Conservation (phyloP, 2,113 vertebrate species). For the Brachirus orientalis region DNA sequence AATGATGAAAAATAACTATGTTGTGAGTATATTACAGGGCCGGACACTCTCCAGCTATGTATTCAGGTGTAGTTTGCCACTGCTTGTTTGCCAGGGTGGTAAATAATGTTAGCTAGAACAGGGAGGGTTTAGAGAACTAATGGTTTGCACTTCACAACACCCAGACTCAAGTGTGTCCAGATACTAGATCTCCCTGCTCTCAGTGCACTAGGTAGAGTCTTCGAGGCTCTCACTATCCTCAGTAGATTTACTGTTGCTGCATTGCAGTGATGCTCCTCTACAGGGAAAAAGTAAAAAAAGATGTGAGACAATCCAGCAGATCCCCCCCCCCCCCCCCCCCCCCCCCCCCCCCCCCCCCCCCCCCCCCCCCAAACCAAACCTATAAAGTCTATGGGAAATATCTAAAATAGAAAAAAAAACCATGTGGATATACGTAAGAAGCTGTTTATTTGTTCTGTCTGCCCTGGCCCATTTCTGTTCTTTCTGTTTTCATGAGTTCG, state of each 20-base stretch:
- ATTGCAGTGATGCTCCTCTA: slow-evolving; percentile 80
- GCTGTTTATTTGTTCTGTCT: slow-evolving; percentile 74
- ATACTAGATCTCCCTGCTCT: slow-evolving; percentile 61
- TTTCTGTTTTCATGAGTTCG: slow-evolving; percentile 66
- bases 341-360: slow-evolving; percentile 71
- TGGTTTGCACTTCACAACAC: slow-evolving; percentile 75
- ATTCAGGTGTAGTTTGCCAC: slow-evolving; percentile 84
- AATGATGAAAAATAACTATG: slow-evolving; percentile 78
- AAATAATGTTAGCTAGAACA: slow-evolving; percentile 76
- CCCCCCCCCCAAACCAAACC: slow-evolving; percentile 75
- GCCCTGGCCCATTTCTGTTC: slow-evolving; percentile 72
- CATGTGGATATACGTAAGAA: slow-evolving; percentile 73
- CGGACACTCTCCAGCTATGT: slow-evolving; percentile 73
- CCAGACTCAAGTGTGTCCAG: slow-evolving; percentile 69
- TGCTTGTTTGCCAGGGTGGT: slow-evolving; percentile 76
- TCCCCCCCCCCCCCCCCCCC: slow-evolving; percentile 70
- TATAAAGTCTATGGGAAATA: slow-evolving; percentile 77
- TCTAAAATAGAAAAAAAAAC: slow-evolving; percentile 47
- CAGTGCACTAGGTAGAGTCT: slow-evolving; percentile 81
- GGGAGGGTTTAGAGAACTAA: slow-evolving; percentile 72
- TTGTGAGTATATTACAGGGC: slow-evolving; percentile 81
- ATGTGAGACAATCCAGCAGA: slow-evolving; percentile 83
- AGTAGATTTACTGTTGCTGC: slow-evolving; percentile 82
- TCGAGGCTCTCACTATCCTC: slow-evolving; percentile 75
- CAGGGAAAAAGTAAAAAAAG: slow-evolving; percentile 75